Base-by-base conservation (phyloP, 2,113 vertebrate genomes). In the Cyanistes caeruleus region DNA sequence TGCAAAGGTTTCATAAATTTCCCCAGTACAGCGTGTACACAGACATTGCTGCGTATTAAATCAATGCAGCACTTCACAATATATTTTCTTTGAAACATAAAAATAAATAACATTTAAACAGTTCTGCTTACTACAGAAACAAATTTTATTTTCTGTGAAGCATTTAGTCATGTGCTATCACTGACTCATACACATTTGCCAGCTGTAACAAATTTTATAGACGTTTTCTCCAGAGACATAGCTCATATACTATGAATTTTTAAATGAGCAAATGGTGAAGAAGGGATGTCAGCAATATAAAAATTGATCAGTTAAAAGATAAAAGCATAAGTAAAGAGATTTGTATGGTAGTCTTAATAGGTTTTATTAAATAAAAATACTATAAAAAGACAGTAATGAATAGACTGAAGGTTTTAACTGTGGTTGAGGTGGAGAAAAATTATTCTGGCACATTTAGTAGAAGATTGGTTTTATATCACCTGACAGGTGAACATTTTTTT, bases 31-130 rank as follows among this genome's bases (percentile, higher is more conserved):
- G 98, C 98, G 96, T 98, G 97, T 99, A 98, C 98, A 98, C 98
- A 99, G 99, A 99, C 99, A 98, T 98, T 98, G 99, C 98, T 99
- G 99, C 96, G 98, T 98, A 98, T 99, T 99, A 99, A 99, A 99
- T 99, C 99, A 99, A 99, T 99, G 99, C 99, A 98, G 98, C 98
- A 98, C 99, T 99, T 99, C 99, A 99, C 99, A 99, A 99, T 99
- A 99, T 99, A 99, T 99, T 99, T 99, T 99, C 99, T 99, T 99
- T 98, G 99, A 98, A 99, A 98, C 99, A 99, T 99, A 99, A 99
- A 99, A 99, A 99, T 99, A 99, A 99, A 99, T 99, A 99, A 99
- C 99, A 99, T 99, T 99, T 99, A 99, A 99, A 99, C 99, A 99
- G 99, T 99, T 99, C 99, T 99, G 99, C 99, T 99, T 99, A 99